These are phyloP conservation scores for Cheilosia grossa DNA, from an alignment of 2,888 invertebrate species.

Conservation along the genomic window DNA sequence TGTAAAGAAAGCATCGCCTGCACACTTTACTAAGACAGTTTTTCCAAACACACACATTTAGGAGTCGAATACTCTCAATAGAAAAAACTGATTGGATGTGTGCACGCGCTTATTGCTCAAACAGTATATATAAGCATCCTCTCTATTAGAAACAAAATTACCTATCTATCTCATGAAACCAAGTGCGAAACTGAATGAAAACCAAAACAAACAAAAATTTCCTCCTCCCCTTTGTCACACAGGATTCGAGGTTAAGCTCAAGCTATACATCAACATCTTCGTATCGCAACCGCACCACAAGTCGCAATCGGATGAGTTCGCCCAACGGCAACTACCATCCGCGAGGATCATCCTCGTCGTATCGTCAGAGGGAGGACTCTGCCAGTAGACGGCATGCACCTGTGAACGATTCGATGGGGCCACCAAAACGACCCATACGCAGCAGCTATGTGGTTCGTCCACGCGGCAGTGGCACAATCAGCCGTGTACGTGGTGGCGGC, in stretches of 20 bases:
- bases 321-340: conserved; percentile 75
- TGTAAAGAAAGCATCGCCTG: conserved; percentile 46
- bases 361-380: conserved; percentile 74
- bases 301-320: conserved; percentile 81
- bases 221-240: conserved; percentile 76
- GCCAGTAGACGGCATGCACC: conserved; percentile 77
- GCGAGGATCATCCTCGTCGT: conserved; percentile 77
- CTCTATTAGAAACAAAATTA: conserved; percentile 57
- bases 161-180: conserved; percentile 61
- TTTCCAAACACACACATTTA: conserved; percentile 56
- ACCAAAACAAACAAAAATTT: conserved; percentile 75
- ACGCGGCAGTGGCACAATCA: conserved; percentile 79
- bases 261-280: conserved; percentile 82
- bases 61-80: conserved; percentile 51
- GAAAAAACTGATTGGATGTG: conserved; percentile 40
- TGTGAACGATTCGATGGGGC: conserved; percentile 81
- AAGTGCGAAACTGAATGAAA: conserved; percentile 73
- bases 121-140: conserved; percentile 51
- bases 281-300: conserved; percentile 81
- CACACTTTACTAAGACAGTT: conserved; percentile 56
- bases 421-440: conserved; percentile 81
- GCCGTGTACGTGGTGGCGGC: conserved; percentile 77
- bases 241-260: conserved; percentile 77
- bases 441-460: conserved; percentile 80
- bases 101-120: conserved; percentile 23